A percentile compares a stretch with the other conserved stretches of the same genome.
Conservation (phyloP, 2,113 vertebrate species). For the Furnarius figulus region DNA sequence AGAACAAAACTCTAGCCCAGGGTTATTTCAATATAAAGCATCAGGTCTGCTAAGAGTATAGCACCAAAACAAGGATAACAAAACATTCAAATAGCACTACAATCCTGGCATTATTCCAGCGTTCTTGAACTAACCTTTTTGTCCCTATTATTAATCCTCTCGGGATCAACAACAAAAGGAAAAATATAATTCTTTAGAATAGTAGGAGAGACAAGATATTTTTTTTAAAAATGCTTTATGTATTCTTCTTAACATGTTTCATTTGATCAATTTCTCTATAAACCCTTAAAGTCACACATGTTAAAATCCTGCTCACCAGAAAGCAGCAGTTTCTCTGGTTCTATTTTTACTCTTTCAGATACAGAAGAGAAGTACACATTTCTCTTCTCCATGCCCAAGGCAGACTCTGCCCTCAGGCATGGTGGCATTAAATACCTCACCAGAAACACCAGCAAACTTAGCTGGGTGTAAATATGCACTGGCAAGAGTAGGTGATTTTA, state of each 20-base stretch:
- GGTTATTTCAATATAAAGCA: background rate
- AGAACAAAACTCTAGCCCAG: background rate
- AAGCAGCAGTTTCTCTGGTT: background rate
- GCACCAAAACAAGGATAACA: background rate
- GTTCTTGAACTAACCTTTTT: background rate
- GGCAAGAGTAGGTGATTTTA: background rate
- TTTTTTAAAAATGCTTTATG: background rate
- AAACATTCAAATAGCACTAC: background rate
- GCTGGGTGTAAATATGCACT: background rate
- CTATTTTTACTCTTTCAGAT: background rate
- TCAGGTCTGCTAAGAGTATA: background rate
- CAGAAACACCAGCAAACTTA: background rate
- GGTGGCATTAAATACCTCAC: background rate
- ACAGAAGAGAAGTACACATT: background rate
- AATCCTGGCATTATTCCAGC: background rate
- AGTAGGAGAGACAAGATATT: background rate
- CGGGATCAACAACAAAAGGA: background rate
- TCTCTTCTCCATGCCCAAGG: background rate
- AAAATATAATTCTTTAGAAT: background rate
- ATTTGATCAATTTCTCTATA: background rate
- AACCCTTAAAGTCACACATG: background rate
- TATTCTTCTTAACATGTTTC: background rate
- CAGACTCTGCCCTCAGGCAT: background rate
- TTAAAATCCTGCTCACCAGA: background rate
- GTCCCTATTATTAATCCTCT: background rate